phyloP scores from a whole-genome alignment of 2,113 vertebrate species.

The Cervus canadensis region DNA sequence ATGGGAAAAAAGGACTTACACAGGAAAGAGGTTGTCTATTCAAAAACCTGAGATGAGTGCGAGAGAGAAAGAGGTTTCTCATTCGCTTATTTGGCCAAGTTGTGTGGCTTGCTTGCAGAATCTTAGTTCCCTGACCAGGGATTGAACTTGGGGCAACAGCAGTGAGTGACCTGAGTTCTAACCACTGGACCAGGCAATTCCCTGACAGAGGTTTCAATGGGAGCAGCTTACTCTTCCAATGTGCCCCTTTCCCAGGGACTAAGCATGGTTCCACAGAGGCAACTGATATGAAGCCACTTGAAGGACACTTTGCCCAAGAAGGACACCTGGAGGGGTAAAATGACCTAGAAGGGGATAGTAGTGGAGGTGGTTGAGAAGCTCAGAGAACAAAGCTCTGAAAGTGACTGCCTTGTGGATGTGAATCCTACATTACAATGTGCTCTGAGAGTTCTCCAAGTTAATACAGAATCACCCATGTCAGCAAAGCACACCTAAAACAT shows the following conservation, averaged over 20 bases:
- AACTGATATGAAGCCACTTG: not conserved
- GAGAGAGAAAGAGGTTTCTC: not conserved
- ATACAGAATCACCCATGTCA: not conserved
- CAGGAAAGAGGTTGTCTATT: not conserved
- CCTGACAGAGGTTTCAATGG: not conserved
- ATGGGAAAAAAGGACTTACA: not conserved
- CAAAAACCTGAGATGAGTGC: not conserved
- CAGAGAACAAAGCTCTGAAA: not conserved
- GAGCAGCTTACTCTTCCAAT: not conserved
- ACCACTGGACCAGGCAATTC: not conserved
- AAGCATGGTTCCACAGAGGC: too few relatives aligned
- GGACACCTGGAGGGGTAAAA: not conserved
- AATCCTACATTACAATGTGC: not conserved
- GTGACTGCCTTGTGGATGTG: not conserved
- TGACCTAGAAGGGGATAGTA: not conserved
- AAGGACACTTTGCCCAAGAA: not conserved
- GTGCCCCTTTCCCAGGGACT: not conserved
- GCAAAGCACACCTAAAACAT: too few relatives aligned
- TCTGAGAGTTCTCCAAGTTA: not conserved
- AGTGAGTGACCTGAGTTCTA: not conserved
- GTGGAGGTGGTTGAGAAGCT: not conserved
- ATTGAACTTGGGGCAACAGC: not conserved
- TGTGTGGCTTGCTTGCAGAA: not conserved
- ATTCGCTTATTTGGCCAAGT: not conserved
- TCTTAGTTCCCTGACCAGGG: not conserved